Evolutionary conservation across 1,140 invertebrate genomes (phyloP).

Genomic region (Episyrphus balteatus): DNA sequence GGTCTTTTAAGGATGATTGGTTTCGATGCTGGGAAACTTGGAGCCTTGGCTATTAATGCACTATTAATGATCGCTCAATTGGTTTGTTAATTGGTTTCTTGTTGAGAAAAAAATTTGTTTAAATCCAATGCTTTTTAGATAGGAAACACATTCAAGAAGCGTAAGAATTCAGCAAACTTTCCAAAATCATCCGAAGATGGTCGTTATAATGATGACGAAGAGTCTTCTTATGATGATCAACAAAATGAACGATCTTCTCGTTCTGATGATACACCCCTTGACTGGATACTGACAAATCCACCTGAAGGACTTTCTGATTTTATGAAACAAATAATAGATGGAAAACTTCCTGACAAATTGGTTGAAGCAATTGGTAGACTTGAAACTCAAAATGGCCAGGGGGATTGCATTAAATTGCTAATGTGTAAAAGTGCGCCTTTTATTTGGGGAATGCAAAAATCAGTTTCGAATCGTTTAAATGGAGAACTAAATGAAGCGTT

Average conservation of each 20-base stretch:
- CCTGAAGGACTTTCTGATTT: conserved; percentile 43
- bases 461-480: conserved; percentile 38
- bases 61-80: conserved; percentile 73
- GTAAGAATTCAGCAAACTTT: not conserved
- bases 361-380: conserved; percentile 47
- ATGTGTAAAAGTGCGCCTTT: conserved; percentile 67
- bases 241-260: not conserved
- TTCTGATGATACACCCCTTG: conserved; percentile 35
- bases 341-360: conserved; percentile 45
- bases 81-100: conserved; percentile 40
- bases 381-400: conserved; percentile 38
- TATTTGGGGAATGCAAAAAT: conserved; percentile 59
- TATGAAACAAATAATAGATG: conserved; percentile 44
- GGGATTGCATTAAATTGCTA: conserved; percentile 57
- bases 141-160: not conserved
- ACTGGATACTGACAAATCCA: conserved; percentile 40
- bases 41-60: conserved; percentile 67
- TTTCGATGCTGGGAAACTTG: conserved; percentile 59
- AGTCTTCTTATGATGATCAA: not conserved
- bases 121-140: not conserved
- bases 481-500: not conserved
- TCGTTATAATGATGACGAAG: not conserved
- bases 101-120: not conserved
- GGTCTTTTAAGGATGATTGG: conserved; percentile 58
- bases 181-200: not conserved